Conservation (phyloP, 2,797 vertebrate genomes). For the Gymnothorax reevesii region DNA sequence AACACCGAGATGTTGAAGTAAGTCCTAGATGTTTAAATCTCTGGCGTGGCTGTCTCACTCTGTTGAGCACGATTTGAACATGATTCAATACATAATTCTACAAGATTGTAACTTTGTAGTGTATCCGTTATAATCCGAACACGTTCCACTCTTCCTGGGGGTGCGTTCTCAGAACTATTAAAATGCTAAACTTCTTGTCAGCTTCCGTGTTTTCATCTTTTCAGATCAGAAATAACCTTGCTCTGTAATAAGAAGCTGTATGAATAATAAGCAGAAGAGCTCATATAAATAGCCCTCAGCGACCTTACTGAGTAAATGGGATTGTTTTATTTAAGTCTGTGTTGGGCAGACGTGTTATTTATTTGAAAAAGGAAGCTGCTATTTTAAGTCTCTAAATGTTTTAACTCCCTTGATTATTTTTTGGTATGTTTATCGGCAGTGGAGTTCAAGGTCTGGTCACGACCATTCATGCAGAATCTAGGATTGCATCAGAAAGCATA, state of each 20-base stretch:
- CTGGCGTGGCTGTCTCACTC: not conserved
- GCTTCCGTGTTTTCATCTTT: conserved; percentile 16
- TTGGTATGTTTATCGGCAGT: not conserved
- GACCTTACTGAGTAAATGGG: not conserved
- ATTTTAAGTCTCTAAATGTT: conserved; percentile 8
- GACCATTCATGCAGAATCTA: not conserved
- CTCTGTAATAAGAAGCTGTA: not conserved
- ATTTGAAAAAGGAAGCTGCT: conserved; percentile 5
- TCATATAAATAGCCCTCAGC: conserved; percentile 13
- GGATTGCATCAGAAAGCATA: not conserved
- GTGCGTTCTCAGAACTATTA: conserved; percentile 6
- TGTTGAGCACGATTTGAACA: not conserved
- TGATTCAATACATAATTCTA: conserved; percentile 1
- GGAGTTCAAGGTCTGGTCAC: not conserved
- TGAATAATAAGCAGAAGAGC: not conserved
- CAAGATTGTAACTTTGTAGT: not conserved
- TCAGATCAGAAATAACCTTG: conserved; percentile 16
- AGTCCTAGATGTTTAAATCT: not conserved
- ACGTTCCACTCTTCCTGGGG: not conserved
- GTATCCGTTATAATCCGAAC: not conserved
- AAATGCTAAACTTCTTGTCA: conserved; percentile 6
- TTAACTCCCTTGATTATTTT: not conserved
- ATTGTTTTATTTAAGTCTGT: conserved; percentile 17
- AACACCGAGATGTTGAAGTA: not conserved
- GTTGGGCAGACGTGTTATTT: not conserved